These are phyloP conservation scores for Lutjanus campechanus DNA, from an alignment of 2,797 vertebrate species.

Conservation along the genomic window DNA sequence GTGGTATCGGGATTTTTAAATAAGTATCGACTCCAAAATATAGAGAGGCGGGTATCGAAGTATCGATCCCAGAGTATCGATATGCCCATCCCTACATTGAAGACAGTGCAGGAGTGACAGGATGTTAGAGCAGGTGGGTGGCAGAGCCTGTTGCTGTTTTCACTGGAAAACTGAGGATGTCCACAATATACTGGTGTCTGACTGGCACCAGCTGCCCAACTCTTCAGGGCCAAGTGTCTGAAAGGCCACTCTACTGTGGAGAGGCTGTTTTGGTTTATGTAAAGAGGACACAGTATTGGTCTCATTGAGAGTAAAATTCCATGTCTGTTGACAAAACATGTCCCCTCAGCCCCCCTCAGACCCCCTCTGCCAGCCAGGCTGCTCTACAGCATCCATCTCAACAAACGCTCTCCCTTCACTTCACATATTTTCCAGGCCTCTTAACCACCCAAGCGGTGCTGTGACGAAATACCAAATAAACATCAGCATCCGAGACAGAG, in stretches of 20 bases:
- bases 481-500: conserved; percentile 31
- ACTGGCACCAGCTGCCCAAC: neutral
- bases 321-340: conserved; percentile 60
- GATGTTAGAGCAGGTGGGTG: neutral
- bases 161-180: neutral
- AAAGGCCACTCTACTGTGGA: conserved; percentile 27
- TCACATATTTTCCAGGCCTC: conserved; percentile 27
- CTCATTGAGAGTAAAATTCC: conserved; percentile 50
- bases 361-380: conserved; percentile 18
- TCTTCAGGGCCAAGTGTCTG: conserved; percentile 22
- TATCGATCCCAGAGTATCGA: no score
- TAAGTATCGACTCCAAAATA: no score
- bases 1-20: no score
- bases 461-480: conserved; percentile 56
- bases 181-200: neutral
- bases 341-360: neutral
- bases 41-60: no score
- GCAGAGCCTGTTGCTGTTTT: neutral
- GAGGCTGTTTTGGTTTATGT: conserved; percentile 27
- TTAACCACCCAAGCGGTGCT: conserved; percentile 20
- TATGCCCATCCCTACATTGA: no score
- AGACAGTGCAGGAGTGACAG: neutral
- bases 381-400: neutral
- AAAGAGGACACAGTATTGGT: conserved; percentile 22
- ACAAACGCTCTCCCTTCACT: conserved; percentile 6